phyloP scores from a whole-genome alignment of 2,888 invertebrate genomes.

The Drosophila recens region DNA sequence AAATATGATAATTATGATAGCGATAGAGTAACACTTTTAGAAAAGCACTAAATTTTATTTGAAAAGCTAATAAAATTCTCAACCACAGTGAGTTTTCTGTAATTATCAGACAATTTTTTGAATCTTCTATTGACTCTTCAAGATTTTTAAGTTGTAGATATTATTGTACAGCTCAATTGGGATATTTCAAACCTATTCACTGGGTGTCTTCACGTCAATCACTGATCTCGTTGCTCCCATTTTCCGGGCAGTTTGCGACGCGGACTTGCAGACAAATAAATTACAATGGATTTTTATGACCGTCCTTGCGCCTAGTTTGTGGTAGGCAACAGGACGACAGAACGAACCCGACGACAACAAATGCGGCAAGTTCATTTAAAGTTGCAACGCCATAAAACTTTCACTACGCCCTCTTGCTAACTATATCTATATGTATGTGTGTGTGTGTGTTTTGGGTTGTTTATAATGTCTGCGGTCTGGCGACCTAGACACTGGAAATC shows the following conservation, averaged over 20 bases:
- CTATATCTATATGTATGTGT: slow-evolving; percentile 1
- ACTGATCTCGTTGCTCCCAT: background rate
- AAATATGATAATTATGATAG: too few species aligned
- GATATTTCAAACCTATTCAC: too few species aligned
- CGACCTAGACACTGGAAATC: slow-evolving; percentile 71
- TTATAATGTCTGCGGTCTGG: slow-evolving; percentile 82
- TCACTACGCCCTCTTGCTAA: slow-evolving; percentile 51
- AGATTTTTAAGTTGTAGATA: background rate
- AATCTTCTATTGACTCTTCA: too few species aligned
- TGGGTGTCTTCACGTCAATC: background rate
- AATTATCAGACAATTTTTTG: too few species aligned
- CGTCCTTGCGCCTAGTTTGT: slow-evolving; percentile 78
- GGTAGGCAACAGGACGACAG: slow-evolving; percentile 59
- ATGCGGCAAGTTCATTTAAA: slow-evolving; percentile 71
- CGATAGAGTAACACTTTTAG: too few species aligned
- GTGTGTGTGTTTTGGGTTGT: slow-evolving; percentile 56
- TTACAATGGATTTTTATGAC: slow-evolving; percentile 73
- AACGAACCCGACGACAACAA: slow-evolving; percentile 40
- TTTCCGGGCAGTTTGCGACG: slow-evolving; percentile 26
- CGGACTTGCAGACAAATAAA: slow-evolving; percentile 74
- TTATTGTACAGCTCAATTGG: background rate
- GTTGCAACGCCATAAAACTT: slow-evolving; percentile 71
- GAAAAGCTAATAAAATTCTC: too few species aligned
- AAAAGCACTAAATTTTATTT: too few species aligned
- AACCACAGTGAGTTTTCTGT: too few species aligned